These are phyloP conservation scores for Tragelaphus imberbis DNA, from an alignment of 2,113 vertebrate genomes.

Conservation along the genomic window DNA sequence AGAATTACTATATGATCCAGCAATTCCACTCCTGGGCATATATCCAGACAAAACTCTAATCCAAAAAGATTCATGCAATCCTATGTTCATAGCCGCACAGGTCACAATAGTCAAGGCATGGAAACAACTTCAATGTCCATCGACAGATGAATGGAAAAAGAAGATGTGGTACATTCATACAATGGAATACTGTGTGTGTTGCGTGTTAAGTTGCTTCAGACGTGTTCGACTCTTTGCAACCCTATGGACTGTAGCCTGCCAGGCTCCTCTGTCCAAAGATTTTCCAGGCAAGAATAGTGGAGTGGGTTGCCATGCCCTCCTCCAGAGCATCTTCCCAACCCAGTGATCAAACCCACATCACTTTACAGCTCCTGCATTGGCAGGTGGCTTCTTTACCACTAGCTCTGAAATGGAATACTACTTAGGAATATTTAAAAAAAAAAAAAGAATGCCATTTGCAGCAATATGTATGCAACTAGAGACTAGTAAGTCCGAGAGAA, in stretches of 20 bases:
- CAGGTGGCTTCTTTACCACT: background rate
- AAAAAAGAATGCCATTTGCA: background rate
- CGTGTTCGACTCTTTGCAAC: background rate
- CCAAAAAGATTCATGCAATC: background rate
- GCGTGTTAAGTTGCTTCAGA: fast-evolving
- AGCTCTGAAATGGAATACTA: background rate
- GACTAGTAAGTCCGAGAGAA: background rate
- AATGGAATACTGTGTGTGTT: background rate
- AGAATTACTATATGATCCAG: background rate
- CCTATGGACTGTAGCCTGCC: background rate
- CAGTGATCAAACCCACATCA: background rate
- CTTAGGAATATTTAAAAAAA: background rate
- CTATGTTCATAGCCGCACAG: background rate
- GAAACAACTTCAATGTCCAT: background rate
- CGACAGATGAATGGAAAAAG: background rate
- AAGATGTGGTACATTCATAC: background rate
- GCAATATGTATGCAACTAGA: background rate
- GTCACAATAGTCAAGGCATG: background rate
- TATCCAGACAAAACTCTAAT: background rate
- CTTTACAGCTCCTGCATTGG: background rate
- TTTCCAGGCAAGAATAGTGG: background rate
- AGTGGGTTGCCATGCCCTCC: background rate
- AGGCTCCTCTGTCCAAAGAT: background rate
- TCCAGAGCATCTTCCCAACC: background rate
- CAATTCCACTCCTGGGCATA: background rate